These are phyloP conservation scores for Onychorhynchus coronatus DNA, from an alignment of 2,113 vertebrate species.

Conservation along the genomic window DNA sequence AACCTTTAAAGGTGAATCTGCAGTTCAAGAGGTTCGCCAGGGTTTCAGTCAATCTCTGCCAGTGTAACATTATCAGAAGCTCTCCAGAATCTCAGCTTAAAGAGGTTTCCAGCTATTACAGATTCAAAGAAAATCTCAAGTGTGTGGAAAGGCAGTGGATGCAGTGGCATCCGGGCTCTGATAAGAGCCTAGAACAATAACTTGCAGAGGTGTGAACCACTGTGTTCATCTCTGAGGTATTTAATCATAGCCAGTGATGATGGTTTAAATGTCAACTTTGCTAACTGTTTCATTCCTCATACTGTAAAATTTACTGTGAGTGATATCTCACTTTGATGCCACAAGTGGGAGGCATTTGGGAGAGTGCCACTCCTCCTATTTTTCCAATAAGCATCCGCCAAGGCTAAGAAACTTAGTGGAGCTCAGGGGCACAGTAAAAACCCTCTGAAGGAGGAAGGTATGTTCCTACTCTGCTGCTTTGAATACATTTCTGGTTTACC, in stretches of 20 bases:
- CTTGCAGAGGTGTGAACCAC: conserved; percentile 20
- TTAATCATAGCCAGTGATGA: conserved; percentile 55
- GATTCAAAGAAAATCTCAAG: background rate
- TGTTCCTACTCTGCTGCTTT: background rate
- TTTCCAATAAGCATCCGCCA: conserved; percentile 22
- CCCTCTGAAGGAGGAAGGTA: background rate
- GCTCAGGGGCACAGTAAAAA: conserved; percentile 1
- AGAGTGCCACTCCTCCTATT: conserved; percentile 15
- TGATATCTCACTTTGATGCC: conserved; percentile 54
- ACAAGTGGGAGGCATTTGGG: conserved; percentile 54
- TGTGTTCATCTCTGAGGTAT: conserved; percentile 18
- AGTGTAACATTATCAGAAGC: background rate
- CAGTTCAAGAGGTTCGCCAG: background rate
- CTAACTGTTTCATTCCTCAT: conserved; percentile 56
- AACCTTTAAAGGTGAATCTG: background rate
- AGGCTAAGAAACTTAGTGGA: background rate
- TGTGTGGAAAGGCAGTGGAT: background rate
- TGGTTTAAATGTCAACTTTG: conserved; percentile 65
- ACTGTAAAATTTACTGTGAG: conserved; percentile 38
- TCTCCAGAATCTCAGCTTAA: background rate
- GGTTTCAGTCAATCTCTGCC: background rate
- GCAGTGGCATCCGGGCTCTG: background rate
- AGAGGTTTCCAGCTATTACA: background rate
- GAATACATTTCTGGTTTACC: background rate
- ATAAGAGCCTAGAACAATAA: conserved; percentile 41